Conservation (phyloP, 2,113 vertebrate genomes). For the Hippocampus guttulatus region DNA sequence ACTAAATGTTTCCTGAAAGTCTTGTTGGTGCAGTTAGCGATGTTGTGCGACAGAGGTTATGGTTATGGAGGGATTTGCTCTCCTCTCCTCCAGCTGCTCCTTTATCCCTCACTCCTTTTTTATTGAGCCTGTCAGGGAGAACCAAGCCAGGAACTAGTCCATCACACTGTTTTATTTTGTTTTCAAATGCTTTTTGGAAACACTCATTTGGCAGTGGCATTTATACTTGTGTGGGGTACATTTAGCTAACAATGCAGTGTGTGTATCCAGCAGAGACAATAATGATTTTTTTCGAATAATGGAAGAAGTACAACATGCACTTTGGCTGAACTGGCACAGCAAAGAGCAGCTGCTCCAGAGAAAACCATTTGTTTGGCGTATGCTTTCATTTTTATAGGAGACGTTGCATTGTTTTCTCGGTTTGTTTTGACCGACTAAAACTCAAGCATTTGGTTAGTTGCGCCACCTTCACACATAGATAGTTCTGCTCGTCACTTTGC, state of each 20-base stretch:
- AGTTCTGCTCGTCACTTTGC: background rate
- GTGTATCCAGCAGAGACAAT: constrained; percentile 10
- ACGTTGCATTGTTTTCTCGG: constrained; percentile 6
- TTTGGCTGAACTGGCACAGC: constrained; percentile 32
- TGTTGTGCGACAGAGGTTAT: constrained; percentile 43
- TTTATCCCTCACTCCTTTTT: constrained; percentile 31
- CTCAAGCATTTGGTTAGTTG: background rate
- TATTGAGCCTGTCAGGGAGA: constrained; percentile 37
- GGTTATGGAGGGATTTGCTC: constrained; percentile 21
- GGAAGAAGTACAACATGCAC: constrained; percentile 15
- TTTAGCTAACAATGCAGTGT: constrained; percentile 12
- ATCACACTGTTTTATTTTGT: constrained; percentile 28
- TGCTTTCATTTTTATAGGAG: background rate
- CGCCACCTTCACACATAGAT: background rate
- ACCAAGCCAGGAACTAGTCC: constrained; percentile 21
- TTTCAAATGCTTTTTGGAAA: constrained; percentile 39
- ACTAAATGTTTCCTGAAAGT: constrained; percentile 35
- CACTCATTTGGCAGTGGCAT: constrained; percentile 15
- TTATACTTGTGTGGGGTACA: constrained; percentile 17
- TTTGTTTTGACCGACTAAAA: constrained; percentile 1
- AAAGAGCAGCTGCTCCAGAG: constrained; percentile 12
- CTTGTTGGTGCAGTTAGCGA: constrained; percentile 29
- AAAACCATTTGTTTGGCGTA: constrained; percentile 1
- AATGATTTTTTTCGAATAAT: constrained; percentile 27
- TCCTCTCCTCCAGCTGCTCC: constrained; percentile 71